Conservation (phyloP, 2,888 invertebrate genomes). For the Noctuana brunneofusca region DNA sequence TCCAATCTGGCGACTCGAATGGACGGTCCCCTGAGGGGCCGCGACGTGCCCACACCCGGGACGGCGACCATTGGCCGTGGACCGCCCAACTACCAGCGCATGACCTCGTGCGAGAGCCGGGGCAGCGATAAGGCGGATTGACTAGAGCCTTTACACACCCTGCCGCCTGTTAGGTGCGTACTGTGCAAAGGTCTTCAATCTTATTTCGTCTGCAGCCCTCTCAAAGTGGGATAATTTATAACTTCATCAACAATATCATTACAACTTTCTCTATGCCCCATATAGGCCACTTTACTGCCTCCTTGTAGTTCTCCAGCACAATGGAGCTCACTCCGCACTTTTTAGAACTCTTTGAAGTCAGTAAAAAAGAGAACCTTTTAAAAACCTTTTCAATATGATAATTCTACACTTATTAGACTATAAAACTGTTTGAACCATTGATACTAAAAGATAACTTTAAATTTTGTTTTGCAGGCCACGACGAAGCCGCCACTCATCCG, state of each 20-base stretch:
- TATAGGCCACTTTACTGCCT: too few relatives aligned
- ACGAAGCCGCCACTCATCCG: constrained; percentile 73
- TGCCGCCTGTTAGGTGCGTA: constrained; percentile 73
- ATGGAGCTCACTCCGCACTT: too few relatives aligned
- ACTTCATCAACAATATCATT: too few relatives aligned
- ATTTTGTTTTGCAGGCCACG: constrained; percentile 68
- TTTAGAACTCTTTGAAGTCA: too few relatives aligned
- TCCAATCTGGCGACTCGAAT: constrained; percentile 80
- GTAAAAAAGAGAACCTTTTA: too few relatives aligned
- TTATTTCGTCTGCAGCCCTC: too few relatives aligned
- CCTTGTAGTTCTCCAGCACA: too few relatives aligned
- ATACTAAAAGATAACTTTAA: neutral
- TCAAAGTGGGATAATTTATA: too few relatives aligned
- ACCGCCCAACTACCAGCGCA: constrained; percentile 90
- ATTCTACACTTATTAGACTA: too few relatives aligned
- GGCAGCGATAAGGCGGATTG: constrained; percentile 91
- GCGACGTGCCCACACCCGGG: constrained; percentile 87
- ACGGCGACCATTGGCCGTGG: constrained; percentile 86
- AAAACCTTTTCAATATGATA: too few relatives aligned
- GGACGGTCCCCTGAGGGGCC: constrained; percentile 73
- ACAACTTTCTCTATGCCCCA: too few relatives aligned
- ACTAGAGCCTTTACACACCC: constrained; percentile 89
- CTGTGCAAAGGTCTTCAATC: neutral
- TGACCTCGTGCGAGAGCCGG: constrained; percentile 93
- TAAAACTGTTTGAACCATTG: too few relatives aligned